Percentiles rank a stretch among this genome's conserved stretches.
Evolutionary conservation across 1,140 invertebrate species (phyloP).

Genomic region (Homalodisca vitripennis): DNA sequence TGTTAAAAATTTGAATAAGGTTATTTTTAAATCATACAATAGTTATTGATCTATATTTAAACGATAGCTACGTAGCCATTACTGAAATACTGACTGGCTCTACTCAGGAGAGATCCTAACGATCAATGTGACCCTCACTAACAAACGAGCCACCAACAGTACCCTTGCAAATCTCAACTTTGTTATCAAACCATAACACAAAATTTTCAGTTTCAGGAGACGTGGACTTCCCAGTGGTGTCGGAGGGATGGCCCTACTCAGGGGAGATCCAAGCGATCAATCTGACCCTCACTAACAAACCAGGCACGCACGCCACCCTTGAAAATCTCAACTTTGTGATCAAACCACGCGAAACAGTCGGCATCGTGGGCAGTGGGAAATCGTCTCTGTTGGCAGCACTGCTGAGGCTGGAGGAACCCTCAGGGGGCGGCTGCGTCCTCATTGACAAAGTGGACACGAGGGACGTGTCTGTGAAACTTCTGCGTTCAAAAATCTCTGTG

Average conservation of each 20-base stretch:
- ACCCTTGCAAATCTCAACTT: slow-evolving; percentile 22
- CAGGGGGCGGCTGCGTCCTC: slow-evolving; percentile 50
- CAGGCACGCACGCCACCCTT: slow-evolving; percentile 9
- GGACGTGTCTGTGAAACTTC: slow-evolving; percentile 27
- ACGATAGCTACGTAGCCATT: too few species aligned
- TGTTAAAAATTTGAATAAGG: too few species aligned
- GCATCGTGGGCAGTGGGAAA: slow-evolving; percentile 57
- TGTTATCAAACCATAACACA: slow-evolving; percentile 18
- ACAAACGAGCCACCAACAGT: slow-evolving; percentile 4
- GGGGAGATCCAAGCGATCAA: slow-evolving; percentile 15
- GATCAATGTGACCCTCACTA: slow-evolving; percentile 9
- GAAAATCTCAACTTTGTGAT: slow-evolving; percentile 24
- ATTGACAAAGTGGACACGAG: slow-evolving; percentile 56
- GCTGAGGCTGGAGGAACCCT: slow-evolving; percentile 54
- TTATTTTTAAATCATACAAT: too few species aligned
- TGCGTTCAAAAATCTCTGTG: slow-evolving; percentile 22
- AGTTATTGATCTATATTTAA: too few species aligned
- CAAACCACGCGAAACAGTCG: slow-evolving; percentile 42
- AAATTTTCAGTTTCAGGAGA: slow-evolving; percentile 21
- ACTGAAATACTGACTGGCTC: too few species aligned
- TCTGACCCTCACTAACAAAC: slow-evolving; percentile 15
- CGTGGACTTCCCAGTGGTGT: slow-evolving; percentile 5
- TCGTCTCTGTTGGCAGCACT: slow-evolving; percentile 53
- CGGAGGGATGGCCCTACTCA: background rate
- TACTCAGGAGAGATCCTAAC: background rate